phyloP scores from a whole-genome alignment of 1,140 invertebrate genomes.

The Drosophila serrata region DNA sequence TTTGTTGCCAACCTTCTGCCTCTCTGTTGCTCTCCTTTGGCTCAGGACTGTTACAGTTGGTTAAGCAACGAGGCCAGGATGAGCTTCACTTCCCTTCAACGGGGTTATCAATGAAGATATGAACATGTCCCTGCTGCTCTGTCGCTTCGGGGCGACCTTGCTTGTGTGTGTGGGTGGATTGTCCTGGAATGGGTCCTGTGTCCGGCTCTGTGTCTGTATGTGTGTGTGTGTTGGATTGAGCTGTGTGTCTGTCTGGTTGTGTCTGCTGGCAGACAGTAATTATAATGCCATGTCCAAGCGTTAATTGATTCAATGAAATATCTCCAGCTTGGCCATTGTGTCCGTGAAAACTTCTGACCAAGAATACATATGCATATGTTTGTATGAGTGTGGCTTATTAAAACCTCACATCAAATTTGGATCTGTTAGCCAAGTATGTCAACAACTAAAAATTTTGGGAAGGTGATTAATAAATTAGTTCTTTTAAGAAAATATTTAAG shows the following conservation, averaged over 20 bases:
- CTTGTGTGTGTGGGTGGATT: constrained; percentile 26
- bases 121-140: constrained; percentile 56
- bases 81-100: constrained; percentile 25
- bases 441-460: neutral
- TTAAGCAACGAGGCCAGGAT: constrained; percentile 80
- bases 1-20: neutral
- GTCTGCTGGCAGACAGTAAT: constrained; percentile 74
- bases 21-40: neutral
- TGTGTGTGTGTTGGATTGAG: constrained; percentile 5
- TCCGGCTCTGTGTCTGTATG: neutral
- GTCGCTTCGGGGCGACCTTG: constrained; percentile 73
- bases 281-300: constrained; percentile 83
- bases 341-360: constrained; percentile 19
- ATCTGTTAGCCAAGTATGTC: constrained; percentile 8
- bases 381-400: constrained; percentile 23
- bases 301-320: constrained; percentile 84
- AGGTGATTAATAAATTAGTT: neutral
- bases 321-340: constrained; percentile 42
- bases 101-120: constrained; percentile 44
- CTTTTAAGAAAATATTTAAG: neutral
- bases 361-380: constrained; percentile 7
- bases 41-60: constrained; percentile 64
- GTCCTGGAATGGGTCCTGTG: constrained; percentile 9
- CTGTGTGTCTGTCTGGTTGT: constrained; percentile 13
- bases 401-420: constrained; percentile 22